phyloP scores from a whole-genome alignment of 1,140 invertebrate species.

The Vanessa tameamea region DNA sequence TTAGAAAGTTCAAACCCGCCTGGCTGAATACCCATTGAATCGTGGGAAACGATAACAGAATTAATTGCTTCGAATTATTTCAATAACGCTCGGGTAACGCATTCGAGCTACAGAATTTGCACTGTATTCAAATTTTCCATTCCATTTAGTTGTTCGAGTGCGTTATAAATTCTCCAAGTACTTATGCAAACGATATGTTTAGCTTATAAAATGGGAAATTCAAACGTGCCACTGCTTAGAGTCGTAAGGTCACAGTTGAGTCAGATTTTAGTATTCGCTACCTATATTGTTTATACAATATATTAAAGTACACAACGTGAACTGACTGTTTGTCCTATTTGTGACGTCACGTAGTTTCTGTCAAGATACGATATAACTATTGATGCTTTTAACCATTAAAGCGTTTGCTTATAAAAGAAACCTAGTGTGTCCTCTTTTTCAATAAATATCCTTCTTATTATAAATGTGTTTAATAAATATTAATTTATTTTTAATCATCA shows the following conservation, averaged over 20 bases:
- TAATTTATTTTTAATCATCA: too few relatives aligned
- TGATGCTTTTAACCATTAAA: too few relatives aligned
- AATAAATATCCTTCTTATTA: too few relatives aligned
- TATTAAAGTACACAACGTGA: not conserved
- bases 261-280: constrained; percentile 20
- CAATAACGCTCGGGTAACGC: constrained; percentile 31
- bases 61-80: constrained; percentile 32
- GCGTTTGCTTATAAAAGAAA: too few relatives aligned
- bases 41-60: constrained; percentile 35
- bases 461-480: too few relatives aligned
- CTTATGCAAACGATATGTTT: constrained; percentile 21
- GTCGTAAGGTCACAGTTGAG: constrained; percentile 29
- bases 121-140: constrained; percentile 38
- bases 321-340: too few relatives aligned
- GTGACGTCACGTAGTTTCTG: too few relatives aligned
- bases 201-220: constrained; percentile 34
- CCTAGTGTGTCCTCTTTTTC: too few relatives aligned
- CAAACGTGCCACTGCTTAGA: constrained; percentile 18
- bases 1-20: constrained; percentile 25
- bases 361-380: too few relatives aligned
- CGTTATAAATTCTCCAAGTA: constrained; percentile 25
- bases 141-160: constrained; percentile 24
- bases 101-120: constrained; percentile 24
- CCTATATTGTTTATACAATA: not conserved
- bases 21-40: constrained; percentile 34